These are phyloP conservation scores for Butorides virescens DNA, from an alignment of 2,113 vertebrate genomes.

Conservation along the genomic window DNA sequence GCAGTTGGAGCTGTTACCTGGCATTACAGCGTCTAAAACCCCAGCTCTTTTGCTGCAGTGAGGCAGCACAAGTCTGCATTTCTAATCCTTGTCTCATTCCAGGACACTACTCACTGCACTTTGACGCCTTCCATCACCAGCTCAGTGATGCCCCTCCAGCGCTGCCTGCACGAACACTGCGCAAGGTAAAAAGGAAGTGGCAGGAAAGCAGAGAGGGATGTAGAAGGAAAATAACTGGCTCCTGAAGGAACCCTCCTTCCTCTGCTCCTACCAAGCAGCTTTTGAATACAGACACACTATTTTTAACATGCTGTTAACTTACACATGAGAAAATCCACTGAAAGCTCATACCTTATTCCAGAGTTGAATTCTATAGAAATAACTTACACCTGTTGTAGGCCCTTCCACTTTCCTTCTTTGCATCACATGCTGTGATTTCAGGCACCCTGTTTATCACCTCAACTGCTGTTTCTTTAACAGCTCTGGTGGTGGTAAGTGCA, in stretches of 20 bases:
- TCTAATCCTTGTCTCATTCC: slow-evolving; percentile 62
- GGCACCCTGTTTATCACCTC: neutral
- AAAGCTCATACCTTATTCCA: neutral
- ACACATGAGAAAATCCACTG: neutral
- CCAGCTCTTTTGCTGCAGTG: neutral
- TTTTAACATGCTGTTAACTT: neutral
- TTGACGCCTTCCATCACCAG: slow-evolving; percentile 93
- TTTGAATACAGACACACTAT: neutral
- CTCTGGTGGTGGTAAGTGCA: neutral
- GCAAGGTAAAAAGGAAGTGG: slow-evolving; percentile 80
- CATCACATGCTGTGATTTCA: neutral
- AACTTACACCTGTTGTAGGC: fast-evolving
- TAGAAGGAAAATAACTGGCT: neutral
- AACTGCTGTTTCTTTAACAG: neutral
- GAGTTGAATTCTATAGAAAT: neutral
- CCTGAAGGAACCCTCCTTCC: neutral
- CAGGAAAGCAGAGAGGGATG: neutral
- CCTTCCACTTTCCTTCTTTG: neutral
- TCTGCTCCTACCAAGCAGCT: neutral
- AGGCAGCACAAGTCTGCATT: neutral
- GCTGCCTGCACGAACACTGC: slow-evolving; percentile 88
- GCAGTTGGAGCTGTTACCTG: neutral
- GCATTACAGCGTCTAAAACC: neutral
- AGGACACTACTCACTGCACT: slow-evolving; percentile 95
- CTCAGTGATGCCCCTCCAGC: slow-evolving; percentile 88